Base-by-base conservation (phyloP, 2,888 invertebrate genomes). In the Drosophila robusta region DNA sequence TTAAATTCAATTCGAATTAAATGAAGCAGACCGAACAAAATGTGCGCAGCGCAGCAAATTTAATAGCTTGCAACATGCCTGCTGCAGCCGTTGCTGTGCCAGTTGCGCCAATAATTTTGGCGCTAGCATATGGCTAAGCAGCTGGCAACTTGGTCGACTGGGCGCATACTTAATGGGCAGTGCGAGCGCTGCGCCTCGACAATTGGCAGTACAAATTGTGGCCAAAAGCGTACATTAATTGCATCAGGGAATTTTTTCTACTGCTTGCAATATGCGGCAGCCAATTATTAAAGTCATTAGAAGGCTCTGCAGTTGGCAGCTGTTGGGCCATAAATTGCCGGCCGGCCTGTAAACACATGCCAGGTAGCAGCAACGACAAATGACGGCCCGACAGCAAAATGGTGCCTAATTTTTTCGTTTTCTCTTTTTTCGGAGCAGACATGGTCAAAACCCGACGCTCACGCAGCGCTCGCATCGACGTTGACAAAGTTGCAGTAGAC, bases 1-100 rank as follows among this genome's bases (percentile, higher is more conserved):
- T 81, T 85, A 81, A 85, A 76, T 83, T 84, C 85, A 81, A 81
- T 85, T 74, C 61, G 66, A 70, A 70, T 60, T 71, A 87, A 74
- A 71, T 78, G 81, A 75, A 69, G 70, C 80, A 65, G 32, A 68
- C 67, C 76, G 58, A 85, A 76, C 63, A 60, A 75, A 78, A 75
- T 79, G 75, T 73, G 44, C 66, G 65, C 62, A 56, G 75, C 45
- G 38, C 60, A 57, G 64, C 56, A 63, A 70, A 76, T 84, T 81
- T 76, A 84, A 85, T 81, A 72, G 82, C 70, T 78, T 81, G 70
- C 69, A 70, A 78, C 73, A 76, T 63, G 76, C 73, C 72, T 80
- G 81, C 78, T 39, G 44, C 52, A 52, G 55, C 50, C 49, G 65
- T 18, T 9, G 50, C 60, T 36, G 38, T 38, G 7, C 36, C 52